Conservation (phyloP, 2,888 invertebrate species). For the Caenorhabditis sulstoni region DNA sequence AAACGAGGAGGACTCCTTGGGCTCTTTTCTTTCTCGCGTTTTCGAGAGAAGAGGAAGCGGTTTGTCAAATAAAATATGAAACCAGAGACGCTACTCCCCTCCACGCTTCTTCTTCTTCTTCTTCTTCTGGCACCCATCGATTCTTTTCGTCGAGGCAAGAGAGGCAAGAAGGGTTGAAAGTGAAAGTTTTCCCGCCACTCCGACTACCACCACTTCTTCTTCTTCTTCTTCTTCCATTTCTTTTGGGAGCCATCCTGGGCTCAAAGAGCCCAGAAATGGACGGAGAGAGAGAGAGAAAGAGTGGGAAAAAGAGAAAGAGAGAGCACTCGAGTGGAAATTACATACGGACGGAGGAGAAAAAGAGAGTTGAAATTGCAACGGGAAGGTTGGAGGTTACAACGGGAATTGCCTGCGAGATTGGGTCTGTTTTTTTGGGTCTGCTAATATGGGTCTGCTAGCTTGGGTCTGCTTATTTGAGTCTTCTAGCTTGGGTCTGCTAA, state of each 20-base stretch:
- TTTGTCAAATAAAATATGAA: constrained; percentile 56
- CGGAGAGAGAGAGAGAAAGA: constrained; percentile 18
- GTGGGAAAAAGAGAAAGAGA: constrained; percentile 18
- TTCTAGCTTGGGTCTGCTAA: too few species aligned
- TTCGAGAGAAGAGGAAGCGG: background rate
- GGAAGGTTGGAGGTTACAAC: too few species aligned
- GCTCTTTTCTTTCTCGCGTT: too few species aligned
- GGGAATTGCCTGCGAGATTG: too few species aligned
- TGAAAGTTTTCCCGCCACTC: background rate
- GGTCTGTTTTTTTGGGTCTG: too few species aligned
- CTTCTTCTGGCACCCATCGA: constrained; percentile 12
- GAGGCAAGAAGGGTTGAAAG: constrained; percentile 7
- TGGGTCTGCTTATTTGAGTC: too few species aligned
- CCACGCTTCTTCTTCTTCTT: constrained; percentile 31
- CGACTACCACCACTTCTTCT: background rate
- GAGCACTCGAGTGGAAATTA: constrained; percentile 2
- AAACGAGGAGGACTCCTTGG: too few species aligned
- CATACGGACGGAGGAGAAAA: background rate
- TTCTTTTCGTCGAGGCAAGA: too few species aligned
- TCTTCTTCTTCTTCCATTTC: background rate
- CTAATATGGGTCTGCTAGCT: too few species aligned
- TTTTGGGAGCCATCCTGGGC: background rate
- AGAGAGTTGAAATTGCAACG: background rate
- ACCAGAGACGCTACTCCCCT: constrained; percentile 36
- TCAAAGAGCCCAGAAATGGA: constrained; percentile 10